A percentile compares a stretch with the other conserved stretches of the same genome.
phyloP scores from a whole-genome alignment of 1,140 invertebrate species.

The Probaryconus sp. region DNA sequence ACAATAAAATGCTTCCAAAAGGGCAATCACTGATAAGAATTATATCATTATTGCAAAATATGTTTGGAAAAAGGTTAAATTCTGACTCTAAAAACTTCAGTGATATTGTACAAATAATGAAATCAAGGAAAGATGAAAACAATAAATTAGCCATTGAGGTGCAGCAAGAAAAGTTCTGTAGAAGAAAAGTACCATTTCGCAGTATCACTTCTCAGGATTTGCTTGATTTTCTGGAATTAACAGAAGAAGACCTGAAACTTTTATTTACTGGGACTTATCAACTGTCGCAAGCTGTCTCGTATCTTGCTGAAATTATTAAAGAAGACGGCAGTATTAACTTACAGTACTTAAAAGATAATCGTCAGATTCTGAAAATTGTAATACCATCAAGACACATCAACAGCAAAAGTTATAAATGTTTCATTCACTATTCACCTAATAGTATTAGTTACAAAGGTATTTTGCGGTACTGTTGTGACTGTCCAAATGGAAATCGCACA shows the following conservation, averaged over 20 bases:
- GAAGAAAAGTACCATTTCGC: slow-evolving; percentile 20
- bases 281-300: slow-evolving; percentile 1
- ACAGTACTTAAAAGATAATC: slow-evolving; percentile 26
- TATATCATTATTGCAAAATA: slow-evolving; percentile 38
- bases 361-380: too few species aligned
- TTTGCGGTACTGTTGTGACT: slow-evolving; percentile 32
- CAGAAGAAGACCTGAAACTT: slow-evolving; percentile 29
- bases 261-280: slow-evolving; percentile 30
- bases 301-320: slow-evolving; percentile 13
- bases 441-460: slow-evolving; percentile 14
- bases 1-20: slow-evolving; percentile 58
- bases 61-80: slow-evolving; percentile 29
- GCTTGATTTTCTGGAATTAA: slow-evolving; percentile 50
- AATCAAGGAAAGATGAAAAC: neutral
- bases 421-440: slow-evolving; percentile 33
- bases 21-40: slow-evolving; percentile 18
- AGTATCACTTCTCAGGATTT: slow-evolving; percentile 23
- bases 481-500: slow-evolving; percentile 33
- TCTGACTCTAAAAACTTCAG: slow-evolving; percentile 12
- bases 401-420: slow-evolving; percentile 28
- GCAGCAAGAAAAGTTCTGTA: slow-evolving; percentile 23
- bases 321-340: neutral
- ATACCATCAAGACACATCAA: slow-evolving; percentile 3
- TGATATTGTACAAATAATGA: slow-evolving; percentile 21
- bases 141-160: slow-evolving; percentile 38